phyloP scores from a whole-genome alignment of 2,888 invertebrate species.

The Melipona beecheii region DNA sequence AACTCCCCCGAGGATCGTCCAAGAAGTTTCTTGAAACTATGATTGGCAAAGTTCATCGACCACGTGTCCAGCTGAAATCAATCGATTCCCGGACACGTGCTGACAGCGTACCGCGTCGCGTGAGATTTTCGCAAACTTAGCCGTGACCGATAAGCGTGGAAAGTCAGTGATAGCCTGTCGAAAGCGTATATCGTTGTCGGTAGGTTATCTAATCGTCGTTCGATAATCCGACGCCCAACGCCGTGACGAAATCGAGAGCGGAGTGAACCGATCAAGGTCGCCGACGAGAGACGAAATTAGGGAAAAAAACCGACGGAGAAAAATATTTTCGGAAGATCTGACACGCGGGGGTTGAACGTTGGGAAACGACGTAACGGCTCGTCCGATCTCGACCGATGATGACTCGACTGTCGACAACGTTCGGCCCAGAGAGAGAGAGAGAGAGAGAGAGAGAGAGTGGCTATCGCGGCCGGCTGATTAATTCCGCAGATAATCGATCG shows the following conservation, averaged over 20 bases:
- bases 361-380: constrained; percentile 38
- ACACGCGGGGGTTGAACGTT: not conserved
- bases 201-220: constrained; percentile 64
- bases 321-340: no score
- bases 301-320: not conserved
- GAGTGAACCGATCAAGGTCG: not conserved
- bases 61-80: constrained; percentile 9
- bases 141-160: constrained; percentile 63
- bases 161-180: constrained; percentile 52
- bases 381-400: constrained; percentile 57
- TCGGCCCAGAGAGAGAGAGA: constrained; percentile 42
- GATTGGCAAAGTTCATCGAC: not conserved
- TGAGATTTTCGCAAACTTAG: constrained; percentile 33
- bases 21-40: not conserved
- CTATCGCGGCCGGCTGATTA: constrained; percentile 74
- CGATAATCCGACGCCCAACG: constrained; percentile 46
- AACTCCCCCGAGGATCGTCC: not conserved
- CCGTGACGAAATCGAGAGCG: not conserved
- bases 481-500: constrained; percentile 74
- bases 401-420: constrained; percentile 50
- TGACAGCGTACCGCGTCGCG: constrained; percentile 1
- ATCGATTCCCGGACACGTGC: constrained; percentile 4
- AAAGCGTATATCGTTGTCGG: constrained; percentile 38
- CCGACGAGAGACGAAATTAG: not conserved
- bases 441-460: constrained; percentile 16